Evolutionary conservation across 2,797 vertebrate genomes (phyloP).

Genomic region (Neosilurus mollespiculum): DNA sequence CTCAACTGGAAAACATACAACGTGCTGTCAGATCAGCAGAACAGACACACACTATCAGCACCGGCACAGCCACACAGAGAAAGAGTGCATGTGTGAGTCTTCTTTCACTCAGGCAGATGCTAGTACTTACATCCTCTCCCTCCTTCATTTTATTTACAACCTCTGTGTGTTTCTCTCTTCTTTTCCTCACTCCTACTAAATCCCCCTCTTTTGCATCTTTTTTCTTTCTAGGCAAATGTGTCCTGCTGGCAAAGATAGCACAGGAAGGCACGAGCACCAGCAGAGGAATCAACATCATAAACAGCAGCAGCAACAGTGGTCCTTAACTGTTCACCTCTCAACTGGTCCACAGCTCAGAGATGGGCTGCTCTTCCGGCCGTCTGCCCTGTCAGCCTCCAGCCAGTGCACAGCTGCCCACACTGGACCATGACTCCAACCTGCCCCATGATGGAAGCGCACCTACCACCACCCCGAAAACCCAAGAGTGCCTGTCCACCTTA

Average conservation of each 20-base stretch:
- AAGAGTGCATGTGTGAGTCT: conserved; percentile 59
- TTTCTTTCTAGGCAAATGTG: conserved; percentile 62
- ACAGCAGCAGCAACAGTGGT: conserved; percentile 36
- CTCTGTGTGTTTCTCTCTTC: conserved; percentile 17
- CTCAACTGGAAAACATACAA: conserved; percentile 61
- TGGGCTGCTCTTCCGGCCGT: conserved; percentile 85
- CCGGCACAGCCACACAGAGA: conserved; percentile 30
- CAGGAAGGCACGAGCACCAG: conserved; percentile 45
- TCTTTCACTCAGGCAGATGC: conserved; percentile 23
- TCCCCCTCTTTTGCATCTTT: conserved; percentile 36
- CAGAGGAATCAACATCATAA: conserved; percentile 46
- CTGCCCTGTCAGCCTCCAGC: conserved; percentile 79
- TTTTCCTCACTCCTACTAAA: conserved; percentile 10
- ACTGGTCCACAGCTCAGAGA: conserved; percentile 62
- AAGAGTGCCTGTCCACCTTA: conserved; percentile 77
- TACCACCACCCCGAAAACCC: conserved; percentile 57
- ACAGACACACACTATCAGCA: conserved; percentile 52
- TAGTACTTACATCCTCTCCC: conserved; percentile 20
- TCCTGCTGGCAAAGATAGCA: conserved; percentile 40
- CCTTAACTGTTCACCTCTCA: conserved; percentile 9
- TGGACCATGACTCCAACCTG: conserved; percentile 64
- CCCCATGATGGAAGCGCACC: conserved; percentile 61
- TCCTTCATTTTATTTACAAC: conserved; percentile 29
- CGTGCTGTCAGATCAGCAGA: conserved; percentile 58
- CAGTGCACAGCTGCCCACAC: conserved; percentile 64